phyloP scores from a whole-genome alignment of 1,140 invertebrate genomes.

The Drosophila rufa region DNA sequence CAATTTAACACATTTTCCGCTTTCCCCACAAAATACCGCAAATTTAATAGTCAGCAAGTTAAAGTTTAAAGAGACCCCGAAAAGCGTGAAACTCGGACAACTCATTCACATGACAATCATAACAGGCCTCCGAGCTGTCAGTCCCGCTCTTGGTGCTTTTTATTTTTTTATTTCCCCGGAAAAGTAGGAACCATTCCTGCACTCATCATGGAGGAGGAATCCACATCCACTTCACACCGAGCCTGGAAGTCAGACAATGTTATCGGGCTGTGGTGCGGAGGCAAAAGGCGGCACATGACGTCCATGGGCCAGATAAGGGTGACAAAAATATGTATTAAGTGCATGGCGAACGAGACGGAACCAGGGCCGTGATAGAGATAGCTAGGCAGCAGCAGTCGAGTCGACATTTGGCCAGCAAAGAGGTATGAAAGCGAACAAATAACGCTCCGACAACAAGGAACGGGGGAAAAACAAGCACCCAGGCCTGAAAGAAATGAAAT shows the following conservation, averaged over 20 bases:
- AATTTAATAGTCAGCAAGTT: conserved; percentile 6
- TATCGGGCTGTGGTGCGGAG: conserved; percentile 50
- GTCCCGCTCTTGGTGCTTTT: background rate
- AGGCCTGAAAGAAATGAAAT: conserved; percentile 71
- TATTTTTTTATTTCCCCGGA: background rate
- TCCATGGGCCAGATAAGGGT: conserved; percentile 78
- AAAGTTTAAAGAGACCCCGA: conserved; percentile 16
- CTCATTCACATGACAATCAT: conserved; percentile 73
- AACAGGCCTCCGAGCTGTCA: conserved; percentile 59
- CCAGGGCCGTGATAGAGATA: conserved; percentile 19
- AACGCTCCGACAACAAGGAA: conserved; percentile 32
- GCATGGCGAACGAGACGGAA: conserved; percentile 42
- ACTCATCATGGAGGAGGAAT: conserved; percentile 42
- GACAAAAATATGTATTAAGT: conserved; percentile 83
- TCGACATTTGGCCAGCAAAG: conserved; percentile 57
- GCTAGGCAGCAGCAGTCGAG: conserved; percentile 33
- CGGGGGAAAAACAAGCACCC: conserved; percentile 26
- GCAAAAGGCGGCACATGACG: conserved; percentile 56
- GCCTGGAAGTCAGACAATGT: conserved; percentile 66
- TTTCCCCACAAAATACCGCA: background rate
- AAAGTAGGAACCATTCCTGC: conserved; percentile 27
- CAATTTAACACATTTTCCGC: conserved; percentile 1
- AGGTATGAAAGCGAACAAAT: conserved; percentile 75
- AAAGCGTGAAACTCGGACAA: conserved; percentile 40
- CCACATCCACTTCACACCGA: conserved; percentile 41